Evolutionary conservation across 2,113 vertebrate genomes (phyloP).

Genomic region (Charina bottae): DNA sequence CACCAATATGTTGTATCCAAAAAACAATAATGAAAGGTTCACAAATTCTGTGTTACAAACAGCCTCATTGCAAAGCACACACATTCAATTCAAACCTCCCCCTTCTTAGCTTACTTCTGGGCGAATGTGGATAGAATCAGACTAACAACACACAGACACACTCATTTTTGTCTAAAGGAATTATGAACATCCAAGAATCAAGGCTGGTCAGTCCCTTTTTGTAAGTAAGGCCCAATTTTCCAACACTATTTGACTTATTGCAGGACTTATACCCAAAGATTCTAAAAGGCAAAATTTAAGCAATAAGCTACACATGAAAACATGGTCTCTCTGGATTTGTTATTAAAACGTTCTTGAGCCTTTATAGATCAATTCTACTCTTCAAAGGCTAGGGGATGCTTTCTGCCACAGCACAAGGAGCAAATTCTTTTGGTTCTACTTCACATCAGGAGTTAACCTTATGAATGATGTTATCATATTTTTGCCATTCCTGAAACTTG

Average conservation of each 20-base stretch:
- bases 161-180: slow-evolving; percentile 35
- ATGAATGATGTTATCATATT: neutral
- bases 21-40: too few species aligned
- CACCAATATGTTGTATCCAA: too few species aligned
- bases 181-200: neutral
- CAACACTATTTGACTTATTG: neutral
- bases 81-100: too few species aligned
- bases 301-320: neutral
- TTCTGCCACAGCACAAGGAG: neutral
- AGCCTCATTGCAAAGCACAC: too few species aligned
- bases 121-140: neutral
- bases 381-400: neutral
- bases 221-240: neutral
- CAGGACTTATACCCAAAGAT: neutral
- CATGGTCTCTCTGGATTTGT: neutral
- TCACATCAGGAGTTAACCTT: neutral
- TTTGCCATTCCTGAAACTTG: neutral
- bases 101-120: too few species aligned
- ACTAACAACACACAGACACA: slow-evolving; percentile 22
- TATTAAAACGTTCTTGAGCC: neutral
- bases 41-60: too few species aligned
- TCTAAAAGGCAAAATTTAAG: neutral
- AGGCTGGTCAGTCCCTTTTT: neutral
- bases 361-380: slow-evolving; percentile 8
- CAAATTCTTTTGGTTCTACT: neutral